Evolutionary conservation across 2,113 vertebrate species (phyloP), one percentile per base, ranked within the genome.

Genomic region (Oreocharis arfaki): DNA sequence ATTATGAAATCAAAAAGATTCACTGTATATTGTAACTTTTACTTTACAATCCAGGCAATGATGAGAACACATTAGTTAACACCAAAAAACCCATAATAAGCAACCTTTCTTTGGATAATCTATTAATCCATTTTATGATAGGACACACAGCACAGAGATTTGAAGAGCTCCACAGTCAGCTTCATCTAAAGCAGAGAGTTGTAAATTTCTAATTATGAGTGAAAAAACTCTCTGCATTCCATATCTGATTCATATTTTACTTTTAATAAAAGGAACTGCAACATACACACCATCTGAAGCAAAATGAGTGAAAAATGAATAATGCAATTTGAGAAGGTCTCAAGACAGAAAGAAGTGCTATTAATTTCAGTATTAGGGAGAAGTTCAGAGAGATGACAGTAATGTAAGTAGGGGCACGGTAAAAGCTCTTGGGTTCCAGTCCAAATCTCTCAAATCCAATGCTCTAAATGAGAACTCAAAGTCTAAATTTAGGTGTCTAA

Each of bases 401-500:
- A 61, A 91, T 33, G 4, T 28, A 87, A 84, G 73, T 1, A 84
- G 67, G 44, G 57, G 79, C 65, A 44, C 22, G 16, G 32, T 76
- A 37, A 96, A 87, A 41, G 46, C 46, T 90, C 49, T 75, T 73
- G 57, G 61, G 28, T 93, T 96, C 75, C 90, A 83, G 57, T 56
- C 53, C 82, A 92, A 77, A 90, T 44, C 53, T 83, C 86, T 90
- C 75, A 85, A 90, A 85, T 20, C 7, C 16, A 88, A 2, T 52
- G 32, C 46, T 79, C 44, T 80, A 87, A 93, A 85, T 37, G 6
- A 61, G 37, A 88, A 47, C n/a, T 69, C 73, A 78, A 89, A 91
- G 26, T 91, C 86, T 95, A 95, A 94, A 95, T 75, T 93, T 89
- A 92, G 68, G 68, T 80, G 35, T 70, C 88, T 93, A 93, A 94